phyloP scores from a whole-genome alignment of 2,797 vertebrate genomes.

The Macropodus opercularis region DNA sequence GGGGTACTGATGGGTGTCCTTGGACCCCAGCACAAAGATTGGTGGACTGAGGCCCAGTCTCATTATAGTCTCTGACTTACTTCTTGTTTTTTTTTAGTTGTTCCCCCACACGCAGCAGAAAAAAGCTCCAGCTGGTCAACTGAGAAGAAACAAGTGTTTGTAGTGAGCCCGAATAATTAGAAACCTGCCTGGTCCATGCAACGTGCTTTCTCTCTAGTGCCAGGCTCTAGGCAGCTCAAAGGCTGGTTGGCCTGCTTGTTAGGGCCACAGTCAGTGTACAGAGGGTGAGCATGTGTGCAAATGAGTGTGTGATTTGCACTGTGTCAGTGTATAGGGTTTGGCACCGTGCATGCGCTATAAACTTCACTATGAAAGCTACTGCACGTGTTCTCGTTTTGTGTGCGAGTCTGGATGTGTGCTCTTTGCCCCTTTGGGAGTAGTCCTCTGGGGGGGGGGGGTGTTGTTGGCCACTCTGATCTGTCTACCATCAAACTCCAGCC shows the following conservation, averaged over 20 bases:
- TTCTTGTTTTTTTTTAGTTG: conserved; percentile 26
- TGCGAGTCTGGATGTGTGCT: conserved; percentile 32
- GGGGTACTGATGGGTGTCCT: conserved; percentile 51
- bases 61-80: conserved; percentile 64
- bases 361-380: conserved; percentile 13
- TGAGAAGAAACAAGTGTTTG: conserved; percentile 67
- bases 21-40: conserved; percentile 32
- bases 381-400: conserved; percentile 19
- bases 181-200: conserved; percentile 48
- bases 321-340: conserved; percentile 20
- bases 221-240: conserved; percentile 42
- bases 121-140: conserved; percentile 58
- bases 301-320: conserved; percentile 30
- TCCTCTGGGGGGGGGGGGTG: conserved; percentile 29
- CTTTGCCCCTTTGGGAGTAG: conserved; percentile 40
- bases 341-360: conserved; percentile 6
- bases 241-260: conserved; percentile 58
- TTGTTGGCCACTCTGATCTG: conserved; percentile 43
- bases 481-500: conserved; percentile 45
- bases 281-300: background rate
- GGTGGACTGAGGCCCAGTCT: conserved; percentile 60
- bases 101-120: conserved; percentile 29
- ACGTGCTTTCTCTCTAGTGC: conserved; percentile 42
- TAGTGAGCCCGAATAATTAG: conserved; percentile 69
- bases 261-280: conserved; percentile 32